Conservation (phyloP, 2,113 vertebrate genomes). For the Cinclus mexicanus region DNA sequence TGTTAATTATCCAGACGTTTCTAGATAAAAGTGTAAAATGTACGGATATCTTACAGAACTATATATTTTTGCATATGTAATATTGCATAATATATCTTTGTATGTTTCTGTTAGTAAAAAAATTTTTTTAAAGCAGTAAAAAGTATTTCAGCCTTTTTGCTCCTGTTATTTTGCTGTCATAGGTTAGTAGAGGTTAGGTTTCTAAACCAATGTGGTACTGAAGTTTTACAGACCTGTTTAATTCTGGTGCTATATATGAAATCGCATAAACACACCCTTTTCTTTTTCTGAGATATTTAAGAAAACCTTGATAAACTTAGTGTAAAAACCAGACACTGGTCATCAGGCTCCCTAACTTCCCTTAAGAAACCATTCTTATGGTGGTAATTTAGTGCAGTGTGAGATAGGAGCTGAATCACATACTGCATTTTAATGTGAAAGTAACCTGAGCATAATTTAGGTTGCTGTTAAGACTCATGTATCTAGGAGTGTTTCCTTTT, state of each 20-base stretch:
- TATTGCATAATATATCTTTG: background rate
- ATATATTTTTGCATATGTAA: background rate
- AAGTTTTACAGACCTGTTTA: background rate
- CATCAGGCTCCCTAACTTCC: background rate
- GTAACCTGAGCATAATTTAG: background rate
- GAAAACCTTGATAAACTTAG: background rate
- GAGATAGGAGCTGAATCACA: background rate
- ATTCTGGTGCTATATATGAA: background rate
- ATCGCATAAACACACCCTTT: background rate
- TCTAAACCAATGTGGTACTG: background rate
- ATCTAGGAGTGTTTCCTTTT: conserved; percentile 8
- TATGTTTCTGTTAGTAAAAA: background rate
- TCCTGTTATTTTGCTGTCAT: background rate
- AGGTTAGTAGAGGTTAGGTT: background rate
- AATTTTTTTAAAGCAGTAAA: background rate
- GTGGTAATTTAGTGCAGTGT: background rate
- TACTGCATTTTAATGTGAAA: background rate
- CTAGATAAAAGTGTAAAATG: background rate
- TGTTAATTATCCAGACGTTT: background rate
- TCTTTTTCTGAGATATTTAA: background rate
- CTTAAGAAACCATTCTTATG: background rate
- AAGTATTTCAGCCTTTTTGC: background rate
- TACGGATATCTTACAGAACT: background rate
- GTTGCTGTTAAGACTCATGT: background rate
- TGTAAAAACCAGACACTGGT: background rate